A percentile compares a stretch with the other conserved stretches of the same genome.
phyloP scores from a whole-genome alignment of 2,888 invertebrate species.

The Anagyrus pseudococci region DNA sequence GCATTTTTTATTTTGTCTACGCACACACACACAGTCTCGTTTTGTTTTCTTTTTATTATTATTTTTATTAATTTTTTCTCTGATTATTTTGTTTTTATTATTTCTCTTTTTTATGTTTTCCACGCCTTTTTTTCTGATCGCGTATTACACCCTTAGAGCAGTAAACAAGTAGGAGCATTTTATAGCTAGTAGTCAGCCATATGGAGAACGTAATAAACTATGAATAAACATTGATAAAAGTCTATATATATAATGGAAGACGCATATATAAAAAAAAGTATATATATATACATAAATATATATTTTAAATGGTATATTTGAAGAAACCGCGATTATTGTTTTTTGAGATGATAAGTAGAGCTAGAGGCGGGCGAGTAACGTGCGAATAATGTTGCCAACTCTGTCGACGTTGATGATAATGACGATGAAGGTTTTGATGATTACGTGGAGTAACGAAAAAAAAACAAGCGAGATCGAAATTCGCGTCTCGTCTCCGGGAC shows the following conservation, averaged over 20 bases:
- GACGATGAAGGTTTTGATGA: conserved; percentile 21
- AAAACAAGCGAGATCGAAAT: conserved; percentile 34
- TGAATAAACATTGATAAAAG: conserved; percentile 52
- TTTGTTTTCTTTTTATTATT: conserved; percentile 28
- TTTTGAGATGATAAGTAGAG: conserved; percentile 44
- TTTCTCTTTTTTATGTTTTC: conserved; percentile 34
- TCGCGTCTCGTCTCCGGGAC: conserved; percentile 28
- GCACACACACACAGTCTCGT: conserved; percentile 25
- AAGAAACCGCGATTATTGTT: conserved; percentile 48
- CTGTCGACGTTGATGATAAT: conserved; percentile 37
- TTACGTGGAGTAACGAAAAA: conserved; percentile 6
- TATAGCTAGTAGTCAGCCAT: conserved; percentile 57
- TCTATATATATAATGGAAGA: conserved; percentile 50
- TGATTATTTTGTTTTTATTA: conserved; percentile 33
- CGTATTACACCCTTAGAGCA: conserved; percentile 38
- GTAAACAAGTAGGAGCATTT: conserved; percentile 49
- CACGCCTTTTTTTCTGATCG: conserved; percentile 23
- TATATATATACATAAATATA: conserved; percentile 51
- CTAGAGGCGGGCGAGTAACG: conserved; percentile 30
- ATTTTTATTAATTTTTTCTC: conserved; percentile 34
- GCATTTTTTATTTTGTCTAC: conserved; percentile 37
- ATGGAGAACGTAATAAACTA: conserved; percentile 55
- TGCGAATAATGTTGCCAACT: conserved; percentile 40
- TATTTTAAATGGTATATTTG: conserved; percentile 56
- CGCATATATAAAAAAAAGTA: conserved; percentile 37